These are phyloP conservation scores for Atta cephalotes DNA, from an alignment of 1,140 invertebrate genomes.

Conservation along the genomic window DNA sequence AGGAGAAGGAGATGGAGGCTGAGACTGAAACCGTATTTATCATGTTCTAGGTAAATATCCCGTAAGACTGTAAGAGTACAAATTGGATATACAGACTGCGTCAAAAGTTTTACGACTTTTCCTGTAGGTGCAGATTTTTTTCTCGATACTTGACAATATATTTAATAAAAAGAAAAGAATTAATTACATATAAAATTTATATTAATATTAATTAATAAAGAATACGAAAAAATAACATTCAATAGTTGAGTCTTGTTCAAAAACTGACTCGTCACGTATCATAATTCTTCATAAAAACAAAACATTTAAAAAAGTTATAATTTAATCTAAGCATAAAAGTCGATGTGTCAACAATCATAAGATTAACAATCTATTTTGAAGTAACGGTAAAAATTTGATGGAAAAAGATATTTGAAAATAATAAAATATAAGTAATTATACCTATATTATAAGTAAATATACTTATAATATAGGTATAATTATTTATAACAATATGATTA, in stretches of 20 bases:
- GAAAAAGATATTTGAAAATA: background rate
- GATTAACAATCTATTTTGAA: background rate
- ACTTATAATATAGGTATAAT: too few relatives aligned
- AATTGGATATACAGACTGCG: conserved; percentile 3
- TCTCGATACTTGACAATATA: background rate
- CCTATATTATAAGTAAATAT: too few relatives aligned
- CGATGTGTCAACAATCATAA: background rate
- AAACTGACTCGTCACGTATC: background rate
- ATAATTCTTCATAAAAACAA: background rate
- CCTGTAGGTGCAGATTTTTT: background rate
- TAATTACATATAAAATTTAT: conserved; percentile 10
- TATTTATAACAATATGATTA: too few relatives aligned
- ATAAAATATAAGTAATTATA: background rate
- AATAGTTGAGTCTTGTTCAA: background rate
- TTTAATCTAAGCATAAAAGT: background rate
- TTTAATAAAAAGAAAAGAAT: background rate
- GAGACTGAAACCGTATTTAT: conserved; percentile 46
- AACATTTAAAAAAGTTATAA: background rate
- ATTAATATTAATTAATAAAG: conserved; percentile 4
- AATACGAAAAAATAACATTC: background rate
- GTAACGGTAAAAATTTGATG: background rate
- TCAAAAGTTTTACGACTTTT: background rate
- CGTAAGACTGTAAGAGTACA: conserved; percentile 40
- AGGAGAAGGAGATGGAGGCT: conserved; percentile 30
- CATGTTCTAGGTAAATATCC: conserved; percentile 51